Conservation (phyloP, 2,888 invertebrate species). For the Mythimna lalbum region DNA sequence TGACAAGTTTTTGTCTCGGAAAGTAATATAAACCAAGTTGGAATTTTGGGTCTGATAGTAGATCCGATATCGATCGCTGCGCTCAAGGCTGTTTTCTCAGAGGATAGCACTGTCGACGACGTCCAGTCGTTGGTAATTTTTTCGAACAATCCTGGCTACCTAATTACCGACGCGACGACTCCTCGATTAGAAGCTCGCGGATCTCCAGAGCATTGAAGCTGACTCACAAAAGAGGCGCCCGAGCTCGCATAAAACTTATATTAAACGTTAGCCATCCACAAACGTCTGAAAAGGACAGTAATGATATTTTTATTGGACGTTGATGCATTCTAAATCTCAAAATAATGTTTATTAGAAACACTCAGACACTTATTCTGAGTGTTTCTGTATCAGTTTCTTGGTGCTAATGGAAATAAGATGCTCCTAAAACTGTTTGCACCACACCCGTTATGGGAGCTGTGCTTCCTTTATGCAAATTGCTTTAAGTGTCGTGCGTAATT, state of each 20-base stretch:
- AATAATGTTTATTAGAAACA: slow-evolving; percentile 59
- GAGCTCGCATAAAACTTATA: slow-evolving; percentile 51
- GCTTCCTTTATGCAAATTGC: slow-evolving; percentile 34
- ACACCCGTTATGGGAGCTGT: slow-evolving; percentile 9
- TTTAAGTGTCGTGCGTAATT: slow-evolving; percentile 25
- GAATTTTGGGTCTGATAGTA: no score
- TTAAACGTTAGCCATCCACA: slow-evolving; percentile 51
- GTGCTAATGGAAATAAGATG: slow-evolving; percentile 51
- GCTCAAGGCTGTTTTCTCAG: no score
- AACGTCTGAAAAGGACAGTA: slow-evolving; percentile 55
- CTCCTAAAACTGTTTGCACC: slow-evolving; percentile 40
- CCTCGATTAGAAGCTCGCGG: slow-evolving; percentile 17
- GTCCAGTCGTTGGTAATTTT: no score
- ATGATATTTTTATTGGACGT: slow-evolving; percentile 62
- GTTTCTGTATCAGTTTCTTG: slow-evolving; percentile 55
- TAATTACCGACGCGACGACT: not conserved
- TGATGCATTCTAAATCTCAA: slow-evolving; percentile 60
- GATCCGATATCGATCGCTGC: no score
- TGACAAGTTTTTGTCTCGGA: no score
- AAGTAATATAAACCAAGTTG: no score
- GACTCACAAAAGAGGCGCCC: slow-evolving; percentile 62
- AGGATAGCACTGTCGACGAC: no score
- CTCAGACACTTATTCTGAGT: slow-evolving; percentile 7
- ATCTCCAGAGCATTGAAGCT: slow-evolving; percentile 28
- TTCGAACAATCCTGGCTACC: no score